Percentiles rank a stretch among this genome's conserved stretches.
These are phyloP conservation scores for Podotricha telesiphe DNA, from an alignment of 2,888 invertebrate genomes.

Conservation along the genomic window DNA sequence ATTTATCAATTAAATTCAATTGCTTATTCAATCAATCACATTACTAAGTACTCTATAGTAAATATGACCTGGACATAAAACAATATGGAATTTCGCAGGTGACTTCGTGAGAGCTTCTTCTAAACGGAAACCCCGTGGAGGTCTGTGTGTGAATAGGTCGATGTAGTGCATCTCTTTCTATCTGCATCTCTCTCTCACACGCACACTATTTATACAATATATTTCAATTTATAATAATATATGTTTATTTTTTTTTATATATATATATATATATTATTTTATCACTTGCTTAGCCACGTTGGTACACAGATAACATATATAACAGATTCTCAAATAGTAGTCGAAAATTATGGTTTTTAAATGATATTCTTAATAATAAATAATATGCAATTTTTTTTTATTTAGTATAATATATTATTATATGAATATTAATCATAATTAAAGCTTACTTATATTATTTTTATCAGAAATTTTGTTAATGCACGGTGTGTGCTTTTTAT, in stretches of 20 bases:
- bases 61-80: constrained; percentile 43
- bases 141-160: constrained; percentile 81
- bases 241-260: constrained; percentile 29
- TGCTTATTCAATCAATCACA: neutral
- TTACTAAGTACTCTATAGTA: neutral
- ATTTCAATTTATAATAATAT: constrained; percentile 16
- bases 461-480: constrained; percentile 30
- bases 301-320: constrained; percentile 27
- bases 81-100: constrained; percentile 78
- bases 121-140: constrained; percentile 71
- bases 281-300: constrained; percentile 36
- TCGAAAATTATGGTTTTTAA: constrained; percentile 6
- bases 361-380: constrained; percentile 5
- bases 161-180: constrained; percentile 77
- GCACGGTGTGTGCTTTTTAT: constrained; percentile 45
- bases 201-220: constrained; percentile 57
- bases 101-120: constrained; percentile 80
- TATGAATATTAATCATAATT: constrained; percentile 28
- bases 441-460: constrained; percentile 36
- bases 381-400: neutral
- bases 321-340: constrained; percentile 13
- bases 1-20: neutral
- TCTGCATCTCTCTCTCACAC: constrained; percentile 79
- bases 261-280: constrained; percentile 19
- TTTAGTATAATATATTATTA: constrained; percentile 15